These are phyloP conservation scores for Coilia nasus DNA, from an alignment of 2,797 vertebrate genomes.

Conservation along the genomic window DNA sequence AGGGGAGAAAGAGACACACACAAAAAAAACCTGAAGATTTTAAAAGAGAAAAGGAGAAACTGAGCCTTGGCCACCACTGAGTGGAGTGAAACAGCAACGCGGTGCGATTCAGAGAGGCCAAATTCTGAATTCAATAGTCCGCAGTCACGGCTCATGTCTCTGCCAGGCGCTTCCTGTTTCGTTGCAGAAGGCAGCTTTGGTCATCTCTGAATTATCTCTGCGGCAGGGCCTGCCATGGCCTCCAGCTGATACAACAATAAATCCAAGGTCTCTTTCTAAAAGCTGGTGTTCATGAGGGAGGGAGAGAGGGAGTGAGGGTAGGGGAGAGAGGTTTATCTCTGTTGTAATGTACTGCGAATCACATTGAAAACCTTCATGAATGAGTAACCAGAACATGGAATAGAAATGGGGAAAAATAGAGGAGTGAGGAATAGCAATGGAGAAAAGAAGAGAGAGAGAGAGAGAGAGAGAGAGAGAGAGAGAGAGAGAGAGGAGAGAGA, in stretches of 20 bases:
- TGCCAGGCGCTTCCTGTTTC: slow-evolving; percentile 1
- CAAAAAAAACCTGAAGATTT: not conserved
- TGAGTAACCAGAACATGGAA: slow-evolving; percentile 60
- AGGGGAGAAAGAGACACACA: not conserved
- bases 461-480: slow-evolving; percentile 38
- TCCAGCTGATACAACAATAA: slow-evolving; percentile 36
- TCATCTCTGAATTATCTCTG: slow-evolving; percentile 27
- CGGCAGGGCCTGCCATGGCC: slow-evolving; percentile 16
- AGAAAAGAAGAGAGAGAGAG: no score
- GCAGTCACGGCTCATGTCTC: not conserved
- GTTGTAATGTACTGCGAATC: slow-evolving; percentile 57
- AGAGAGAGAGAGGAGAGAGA: slow-evolving; percentile 50
- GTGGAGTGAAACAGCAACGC: not conserved
- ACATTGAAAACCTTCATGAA: slow-evolving; percentile 68
- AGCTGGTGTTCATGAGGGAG: slow-evolving; percentile 46
- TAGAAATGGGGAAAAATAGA: not conserved
- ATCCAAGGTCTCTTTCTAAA: slow-evolving; percentile 39
- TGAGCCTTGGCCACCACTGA: not conserved
- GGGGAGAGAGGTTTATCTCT: slow-evolving; percentile 48
- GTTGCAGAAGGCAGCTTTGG: not conserved
- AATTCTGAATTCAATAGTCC: not conserved
- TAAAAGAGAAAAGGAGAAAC: not conserved
- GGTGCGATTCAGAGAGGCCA: not conserved
- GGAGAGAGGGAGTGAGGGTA: not conserved
- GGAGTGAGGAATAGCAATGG: not conserved